Conservation (phyloP, 1,140 invertebrate genomes). For the Brachionus rotundiformis region DNA sequence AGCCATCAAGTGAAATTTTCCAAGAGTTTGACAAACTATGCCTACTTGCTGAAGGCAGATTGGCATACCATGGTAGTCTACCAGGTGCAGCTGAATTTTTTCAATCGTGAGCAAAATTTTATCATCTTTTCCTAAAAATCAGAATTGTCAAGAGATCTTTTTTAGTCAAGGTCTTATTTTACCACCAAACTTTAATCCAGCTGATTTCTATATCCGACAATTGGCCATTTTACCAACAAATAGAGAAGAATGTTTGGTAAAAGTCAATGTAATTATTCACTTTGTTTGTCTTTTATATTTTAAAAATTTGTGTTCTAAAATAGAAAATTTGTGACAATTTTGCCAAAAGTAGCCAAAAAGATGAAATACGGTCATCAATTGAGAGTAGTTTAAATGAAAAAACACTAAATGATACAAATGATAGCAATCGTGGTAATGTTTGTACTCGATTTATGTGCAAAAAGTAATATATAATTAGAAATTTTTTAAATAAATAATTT, state of each 20-base stretch:
- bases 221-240: constrained; percentile 75
- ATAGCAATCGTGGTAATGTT: background rate
- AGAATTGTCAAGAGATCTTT: constrained; percentile 62
- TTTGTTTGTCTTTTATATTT: background rate
- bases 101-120: constrained; percentile 1
- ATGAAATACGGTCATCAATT: background rate
- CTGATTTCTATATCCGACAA: constrained; percentile 51
- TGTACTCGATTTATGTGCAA: background rate
- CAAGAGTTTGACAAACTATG: constrained; percentile 76
- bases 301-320: background rate
- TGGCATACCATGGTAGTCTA: constrained; percentile 55
- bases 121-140: background rate
- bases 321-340: constrained; percentile 47
- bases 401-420: background rate
- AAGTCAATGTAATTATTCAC: background rate
- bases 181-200: constrained; percentile 45
- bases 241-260: constrained; percentile 69
- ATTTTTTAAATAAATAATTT: background rate
- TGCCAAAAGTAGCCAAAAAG: background rate
- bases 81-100: background rate
- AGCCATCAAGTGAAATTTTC: constrained; percentile 89
- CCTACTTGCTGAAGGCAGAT: constrained; percentile 35
- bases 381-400: background rate
- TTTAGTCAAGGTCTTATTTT: constrained; percentile 64
- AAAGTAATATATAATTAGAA: background rate